phyloP scores from a whole-genome alignment of 2,888 invertebrate species.

The Apamea crenata region DNA sequence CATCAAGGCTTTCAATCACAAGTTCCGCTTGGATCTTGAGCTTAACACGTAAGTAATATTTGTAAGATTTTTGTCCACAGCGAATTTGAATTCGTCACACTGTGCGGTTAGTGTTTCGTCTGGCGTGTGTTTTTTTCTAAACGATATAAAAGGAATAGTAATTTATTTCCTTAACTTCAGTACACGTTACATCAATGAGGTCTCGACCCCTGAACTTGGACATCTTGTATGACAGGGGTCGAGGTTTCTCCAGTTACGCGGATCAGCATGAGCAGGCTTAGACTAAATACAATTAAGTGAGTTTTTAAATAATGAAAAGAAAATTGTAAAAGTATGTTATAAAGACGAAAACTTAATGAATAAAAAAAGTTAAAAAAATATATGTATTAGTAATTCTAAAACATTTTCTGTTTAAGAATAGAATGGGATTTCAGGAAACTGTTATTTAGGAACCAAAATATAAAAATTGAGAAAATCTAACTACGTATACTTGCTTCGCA shows the following conservation, averaged over 20 bases:
- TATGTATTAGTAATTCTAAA: no score
- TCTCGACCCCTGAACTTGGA: no score
- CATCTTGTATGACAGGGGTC: no score
- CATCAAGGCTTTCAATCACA: slow-evolving; percentile 99
- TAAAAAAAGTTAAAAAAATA: no score
- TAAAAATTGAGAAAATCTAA: background rate
- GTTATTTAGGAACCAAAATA: background rate
- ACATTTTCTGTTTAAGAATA: background rate
- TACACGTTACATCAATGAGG: background rate
- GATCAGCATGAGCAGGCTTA: background rate
- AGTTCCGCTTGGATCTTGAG: slow-evolving; percentile 98
- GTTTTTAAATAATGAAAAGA: background rate
- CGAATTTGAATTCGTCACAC: slow-evolving; percentile 8
- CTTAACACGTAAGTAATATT: slow-evolving; percentile 96
- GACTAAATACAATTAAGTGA: background rate
- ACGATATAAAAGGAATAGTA: background rate
- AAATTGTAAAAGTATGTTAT: background rate
- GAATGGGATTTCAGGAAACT: background rate
- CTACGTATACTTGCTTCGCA: background rate
- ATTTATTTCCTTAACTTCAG: no score
- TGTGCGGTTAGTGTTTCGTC: slow-evolving; percentile 10
- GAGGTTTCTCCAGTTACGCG: background rate
- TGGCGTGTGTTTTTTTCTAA: background rate
- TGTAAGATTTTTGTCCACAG: slow-evolving; percentile 12
- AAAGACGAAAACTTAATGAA: background rate